Evolutionary conservation across 1,140 invertebrate species (phyloP), one percentile per base, ranked within the genome.

Genomic region (Drosophila busckii): DNA sequence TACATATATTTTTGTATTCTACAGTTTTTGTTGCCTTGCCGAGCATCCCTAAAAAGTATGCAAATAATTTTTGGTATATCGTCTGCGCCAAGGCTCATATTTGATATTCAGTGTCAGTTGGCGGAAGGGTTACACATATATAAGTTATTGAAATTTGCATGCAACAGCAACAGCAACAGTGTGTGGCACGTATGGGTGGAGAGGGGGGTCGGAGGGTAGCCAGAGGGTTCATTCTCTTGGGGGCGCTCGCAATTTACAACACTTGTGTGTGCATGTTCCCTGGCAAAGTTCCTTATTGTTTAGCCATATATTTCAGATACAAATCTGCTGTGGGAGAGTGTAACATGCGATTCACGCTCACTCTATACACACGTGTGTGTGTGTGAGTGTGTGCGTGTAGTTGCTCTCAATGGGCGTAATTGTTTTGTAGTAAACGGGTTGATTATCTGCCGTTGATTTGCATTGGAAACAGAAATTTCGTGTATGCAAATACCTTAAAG

Each of bases 131-230:
- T 80, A 50, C 66, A 45, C 63, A 20, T 44, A 70, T 70, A 64
- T 70, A 80, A 80, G 73, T 80, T 78, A 78, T 80, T 78, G 73
- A 80, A 80, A 82, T 80, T 80, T 73, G 75, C 73, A 80, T 80
- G 75, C 73, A 64, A 67, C n/a, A n/a, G n/a, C n/a, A n/a, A n/a
- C n/a, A n/a, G n/a, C n/a, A n/a, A n/a, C n/a, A n/a, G n/a, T n/a
- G 44, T 31, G 15, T 34, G n/a, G 17, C 7, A 6, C 10, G 5
- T 19, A 13, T 19, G 16, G 34, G 19, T 38, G 28, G 26, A 34
- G 48, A 53, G 25, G 34, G 29, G 5, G 5, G 4, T 10, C 3
- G 37, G 19, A 16, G 5, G 8, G 20, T 23, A n/a, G n/a, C n/a
- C n/a, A n/a, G 37, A 20, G 20, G 25, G 17, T 31, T 41, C n/a